phyloP scores from a whole-genome alignment of 2,113 vertebrate species.

The Daboia siamensis region DNA sequence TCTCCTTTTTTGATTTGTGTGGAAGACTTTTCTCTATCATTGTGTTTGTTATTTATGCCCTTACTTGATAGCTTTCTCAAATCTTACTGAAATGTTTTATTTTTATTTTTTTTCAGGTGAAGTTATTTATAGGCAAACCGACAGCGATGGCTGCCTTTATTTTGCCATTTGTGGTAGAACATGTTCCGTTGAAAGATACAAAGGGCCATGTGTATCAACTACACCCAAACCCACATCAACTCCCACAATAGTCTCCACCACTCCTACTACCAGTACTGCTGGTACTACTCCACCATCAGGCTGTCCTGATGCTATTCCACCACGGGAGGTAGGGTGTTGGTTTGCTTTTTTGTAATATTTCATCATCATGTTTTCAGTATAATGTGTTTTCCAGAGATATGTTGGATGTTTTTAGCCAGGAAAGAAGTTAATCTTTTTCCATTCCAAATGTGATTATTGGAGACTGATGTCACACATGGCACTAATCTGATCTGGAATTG shows the following conservation, averaged over 20 bases:
- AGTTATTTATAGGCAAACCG: conserved; percentile 71
- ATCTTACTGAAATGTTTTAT: rapidly evolving
- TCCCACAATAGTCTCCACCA: background rate
- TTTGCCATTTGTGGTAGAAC: conserved; percentile 67
- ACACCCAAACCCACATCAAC: conserved; percentile 30
- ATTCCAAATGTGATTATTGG: background rate
- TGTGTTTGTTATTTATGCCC: background rate
- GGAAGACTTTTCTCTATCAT: background rate
- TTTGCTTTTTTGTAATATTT: rapidly evolving
- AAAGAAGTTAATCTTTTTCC: background rate
- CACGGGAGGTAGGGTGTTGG: conserved; percentile 37
- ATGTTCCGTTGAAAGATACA: conserved; percentile 64
- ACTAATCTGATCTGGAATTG: background rate
- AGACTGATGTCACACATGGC: background rate
- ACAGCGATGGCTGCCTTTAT: conserved; percentile 72
- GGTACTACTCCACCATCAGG: rapidly evolving
- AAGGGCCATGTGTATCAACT: background rate
- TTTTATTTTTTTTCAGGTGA: conserved; percentile 52
- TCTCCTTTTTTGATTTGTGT: background rate
- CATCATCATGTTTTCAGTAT: background rate
- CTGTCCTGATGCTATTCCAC: conserved; percentile 39
- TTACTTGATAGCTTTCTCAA: background rate
- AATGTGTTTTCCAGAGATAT: background rate
- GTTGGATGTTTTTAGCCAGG: background rate
- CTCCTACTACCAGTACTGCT: rapidly evolving